These are phyloP conservation scores for Styela plicata DNA, from an alignment of 23 tunicate species.

Conservation along the genomic window DNA sequence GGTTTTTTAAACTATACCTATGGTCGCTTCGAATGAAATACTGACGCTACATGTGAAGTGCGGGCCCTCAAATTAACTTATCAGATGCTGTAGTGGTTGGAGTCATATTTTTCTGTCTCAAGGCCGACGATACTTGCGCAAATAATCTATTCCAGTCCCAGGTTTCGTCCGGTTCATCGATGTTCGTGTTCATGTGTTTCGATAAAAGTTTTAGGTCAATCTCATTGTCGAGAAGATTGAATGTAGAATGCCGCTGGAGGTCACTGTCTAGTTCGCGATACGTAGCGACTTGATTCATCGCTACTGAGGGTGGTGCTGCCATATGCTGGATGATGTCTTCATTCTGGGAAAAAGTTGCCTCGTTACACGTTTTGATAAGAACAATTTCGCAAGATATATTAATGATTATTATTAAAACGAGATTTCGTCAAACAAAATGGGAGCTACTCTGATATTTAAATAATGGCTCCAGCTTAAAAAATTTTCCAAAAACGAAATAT, in stretches of 20 bases:
- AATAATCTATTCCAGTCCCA: conserved; percentile 67
- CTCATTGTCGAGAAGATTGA: conserved; percentile 75
- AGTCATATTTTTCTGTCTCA: conserved; percentile 5
- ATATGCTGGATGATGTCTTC: conserved; percentile 66
- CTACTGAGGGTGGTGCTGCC: conserved; percentile 67
- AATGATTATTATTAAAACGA: too few species aligned
- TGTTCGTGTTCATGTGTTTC: conserved; percentile 55
- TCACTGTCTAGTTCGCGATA: conserved; percentile 80
- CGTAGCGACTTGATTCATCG: conserved; percentile 58
- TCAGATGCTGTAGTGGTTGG: background rate
- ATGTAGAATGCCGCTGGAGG: conserved; percentile 67
- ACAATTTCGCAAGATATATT: too few species aligned
- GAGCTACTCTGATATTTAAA: background rate
- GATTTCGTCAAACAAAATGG: too few species aligned
- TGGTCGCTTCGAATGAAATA: too few species aligned
- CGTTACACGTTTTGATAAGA: too few species aligned
- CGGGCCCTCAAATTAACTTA: background rate
- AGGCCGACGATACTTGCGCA: conserved; percentile 47
- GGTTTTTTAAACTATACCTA: too few species aligned
- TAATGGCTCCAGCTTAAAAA: too few species aligned
- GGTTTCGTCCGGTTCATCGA: conserved; percentile 46
- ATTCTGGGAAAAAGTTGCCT: conserved; percentile 25
- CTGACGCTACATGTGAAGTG: too few species aligned
- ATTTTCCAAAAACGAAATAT: too few species aligned
- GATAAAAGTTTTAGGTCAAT: conserved; percentile 70